A percentile compares a stretch with the other conserved stretches of the same genome.
These are phyloP conservation scores for Archocentrus centrarchus DNA, from an alignment of 2,113 vertebrate species.

Conservation along the genomic window DNA sequence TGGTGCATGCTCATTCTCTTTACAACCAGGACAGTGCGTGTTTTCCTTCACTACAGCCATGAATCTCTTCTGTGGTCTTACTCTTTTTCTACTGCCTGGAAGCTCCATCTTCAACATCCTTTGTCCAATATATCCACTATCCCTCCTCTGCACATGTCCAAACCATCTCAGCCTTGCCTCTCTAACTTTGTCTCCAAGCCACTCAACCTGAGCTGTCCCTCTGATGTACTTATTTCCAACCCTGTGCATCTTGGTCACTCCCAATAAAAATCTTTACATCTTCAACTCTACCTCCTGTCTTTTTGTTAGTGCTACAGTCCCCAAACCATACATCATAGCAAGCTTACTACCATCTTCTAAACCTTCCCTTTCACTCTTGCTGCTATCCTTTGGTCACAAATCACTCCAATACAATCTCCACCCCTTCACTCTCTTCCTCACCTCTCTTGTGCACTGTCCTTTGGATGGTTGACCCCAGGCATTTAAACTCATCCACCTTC, in stretches of 20 bases:
- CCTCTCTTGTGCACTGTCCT: background rate
- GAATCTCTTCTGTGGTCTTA: background rate
- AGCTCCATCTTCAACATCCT: fast-evolving
- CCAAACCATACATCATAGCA: too few species aligned
- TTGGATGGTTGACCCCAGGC: background rate
- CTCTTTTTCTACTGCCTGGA: background rate
- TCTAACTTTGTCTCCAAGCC: background rate
- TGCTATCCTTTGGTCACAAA: too few species aligned
- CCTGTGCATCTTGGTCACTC: background rate
- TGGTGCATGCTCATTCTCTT: background rate
- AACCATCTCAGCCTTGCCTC: background rate
- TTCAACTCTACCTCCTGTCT: too few species aligned
- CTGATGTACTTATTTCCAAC: background rate
- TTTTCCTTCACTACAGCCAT: background rate
- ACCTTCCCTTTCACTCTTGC: too few species aligned
- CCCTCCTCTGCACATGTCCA: background rate
- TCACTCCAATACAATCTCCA: background rate
- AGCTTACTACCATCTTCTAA: too few species aligned
- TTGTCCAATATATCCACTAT: background rate
- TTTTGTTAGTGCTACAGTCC: too few species aligned
- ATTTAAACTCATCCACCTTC: background rate
- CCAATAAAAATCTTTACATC: background rate
- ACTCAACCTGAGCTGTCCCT: background rate
- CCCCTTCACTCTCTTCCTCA: background rate
- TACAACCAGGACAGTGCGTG: background rate